Evolutionary conservation across 2,113 vertebrate genomes (phyloP), one percentile per base, ranked within the genome.

Genomic region (Isichthys henryi): DNA sequence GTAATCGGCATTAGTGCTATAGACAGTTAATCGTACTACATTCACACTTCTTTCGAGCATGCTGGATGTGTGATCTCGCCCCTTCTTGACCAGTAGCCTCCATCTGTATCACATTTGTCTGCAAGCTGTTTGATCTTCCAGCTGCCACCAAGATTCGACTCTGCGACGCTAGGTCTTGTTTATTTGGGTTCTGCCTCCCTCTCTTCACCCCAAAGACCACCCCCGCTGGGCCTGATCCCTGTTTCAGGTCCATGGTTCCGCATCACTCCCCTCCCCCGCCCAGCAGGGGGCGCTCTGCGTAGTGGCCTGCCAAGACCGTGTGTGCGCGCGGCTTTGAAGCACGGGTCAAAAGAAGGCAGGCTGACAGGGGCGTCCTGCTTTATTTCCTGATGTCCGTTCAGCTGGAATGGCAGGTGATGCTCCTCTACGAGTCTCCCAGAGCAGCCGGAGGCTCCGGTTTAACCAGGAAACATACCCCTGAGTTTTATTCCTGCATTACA

Each of bases 401-500:
- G 39, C n/a, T 45, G 27, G 10, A 50, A 52, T 48, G 23, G 27
- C 84, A 53, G 84, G 84, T n/a, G 46, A 5, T 5, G 1, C 27
- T 45, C 82, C 62, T 48, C 52, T 43, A 84, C 49, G 23, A 50
- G 45, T 62, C 66, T 56, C 77, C 53, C 86, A n/a, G 53, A 89
- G 89, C 82, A 90, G 77, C 86, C 17, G 6, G 85, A 82, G 90
- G 88, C 43, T 94, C 90, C 92, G 91, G 93, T 93, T 94, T 94
- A 93, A 93, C 94, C 93, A 17, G 19, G 91, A 90, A 90, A 93
- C 93, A 17, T 92, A 87, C 87, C 10, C 87, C 90, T 88, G 89
- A 92, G 88, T 48, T 84, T 84, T 19, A 90, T 86, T 90, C 90
- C 91, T 93, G 92, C 88, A 85, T 91, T 88, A 88, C 91, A 91